Conservation (phyloP, 1,140 invertebrate species). For the Megathymus violae region DNA sequence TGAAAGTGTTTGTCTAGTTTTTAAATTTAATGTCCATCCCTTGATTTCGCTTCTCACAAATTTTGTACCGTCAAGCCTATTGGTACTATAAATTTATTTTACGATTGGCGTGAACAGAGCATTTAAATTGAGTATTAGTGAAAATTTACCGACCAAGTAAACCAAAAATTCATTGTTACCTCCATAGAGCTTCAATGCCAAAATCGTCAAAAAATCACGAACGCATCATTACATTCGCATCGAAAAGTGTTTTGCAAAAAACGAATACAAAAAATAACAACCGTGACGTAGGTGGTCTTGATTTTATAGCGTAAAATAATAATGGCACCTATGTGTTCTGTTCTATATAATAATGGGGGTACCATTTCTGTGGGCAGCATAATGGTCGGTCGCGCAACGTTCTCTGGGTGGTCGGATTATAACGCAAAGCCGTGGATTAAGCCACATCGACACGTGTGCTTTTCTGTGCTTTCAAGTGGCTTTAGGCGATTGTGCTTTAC, state of each 20-base stretch:
- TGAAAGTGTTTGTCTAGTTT: too few species aligned
- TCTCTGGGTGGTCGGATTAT: constrained; percentile 79
- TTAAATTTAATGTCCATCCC: too few species aligned
- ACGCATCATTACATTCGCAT: constrained; percentile 75
- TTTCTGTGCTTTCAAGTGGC: constrained; percentile 65
- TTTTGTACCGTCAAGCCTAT: constrained; percentile 3
- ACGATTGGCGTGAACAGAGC: constrained; percentile 12
- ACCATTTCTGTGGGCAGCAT: constrained; percentile 70
- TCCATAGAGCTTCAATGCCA: constrained; percentile 17
- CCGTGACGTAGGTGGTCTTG: constrained; percentile 69
- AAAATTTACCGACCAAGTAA: constrained; percentile 11
- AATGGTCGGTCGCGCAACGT: constrained; percentile 57
- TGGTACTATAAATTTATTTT: constrained; percentile 14
- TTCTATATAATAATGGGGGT: constrained; percentile 76
- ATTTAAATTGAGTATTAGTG: constrained; percentile 15
- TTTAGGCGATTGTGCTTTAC: constrained; percentile 67
- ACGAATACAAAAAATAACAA: constrained; percentile 33
- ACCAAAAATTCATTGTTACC: constrained; percentile 19
- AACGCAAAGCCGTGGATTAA: constrained; percentile 70
- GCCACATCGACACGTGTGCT: constrained; percentile 77
- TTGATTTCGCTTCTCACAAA: too few species aligned
- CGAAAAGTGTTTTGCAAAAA: constrained; percentile 61
- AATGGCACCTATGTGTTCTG: constrained; percentile 68
- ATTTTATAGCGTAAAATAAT: constrained; percentile 76
- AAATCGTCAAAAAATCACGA: constrained; percentile 74